Evolutionary conservation across 2,113 vertebrate species (phyloP).

Genomic region (Chloroceryle aenea): DNA sequence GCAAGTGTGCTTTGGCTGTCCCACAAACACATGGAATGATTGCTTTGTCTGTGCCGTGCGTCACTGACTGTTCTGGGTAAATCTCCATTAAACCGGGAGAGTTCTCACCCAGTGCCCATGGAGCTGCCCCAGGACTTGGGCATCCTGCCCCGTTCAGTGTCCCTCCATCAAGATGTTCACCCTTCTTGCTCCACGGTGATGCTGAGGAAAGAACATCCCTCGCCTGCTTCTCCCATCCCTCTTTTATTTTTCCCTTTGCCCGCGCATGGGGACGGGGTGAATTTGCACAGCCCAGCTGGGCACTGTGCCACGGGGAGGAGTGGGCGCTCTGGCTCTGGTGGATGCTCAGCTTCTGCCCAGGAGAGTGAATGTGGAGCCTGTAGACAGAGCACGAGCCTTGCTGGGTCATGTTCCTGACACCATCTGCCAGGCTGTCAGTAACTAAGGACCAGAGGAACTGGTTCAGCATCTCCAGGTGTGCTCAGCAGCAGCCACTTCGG

Average conservation of each 20-base stretch:
- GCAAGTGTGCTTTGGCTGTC: neutral
- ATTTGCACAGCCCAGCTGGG: neutral
- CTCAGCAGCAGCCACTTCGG: neutral
- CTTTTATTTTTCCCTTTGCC: neutral
- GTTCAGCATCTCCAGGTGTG: accelerated
- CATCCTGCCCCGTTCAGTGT: neutral
- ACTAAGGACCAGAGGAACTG: neutral
- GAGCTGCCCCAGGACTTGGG: neutral
- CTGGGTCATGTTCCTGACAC: neutral
- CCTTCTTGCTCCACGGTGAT: accelerated
- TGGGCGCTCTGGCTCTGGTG: accelerated
- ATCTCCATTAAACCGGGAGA: neutral
- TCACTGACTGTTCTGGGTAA: neutral
- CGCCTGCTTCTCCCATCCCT: accelerated
- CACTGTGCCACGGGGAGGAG: neutral
- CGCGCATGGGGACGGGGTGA: neutral
- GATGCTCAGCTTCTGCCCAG: neutral
- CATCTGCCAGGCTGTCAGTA: neutral
- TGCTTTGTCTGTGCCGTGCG: neutral
- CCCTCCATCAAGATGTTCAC: too few species aligned
- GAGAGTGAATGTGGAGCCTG: neutral
- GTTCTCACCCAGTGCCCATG: accelerated
- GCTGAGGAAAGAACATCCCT: neutral
- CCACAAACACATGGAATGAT: accelerated
- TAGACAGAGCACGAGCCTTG: accelerated